Evolutionary conservation across 2,113 vertebrate species (phyloP).

Genomic region (Pipra filicauda): DNA sequence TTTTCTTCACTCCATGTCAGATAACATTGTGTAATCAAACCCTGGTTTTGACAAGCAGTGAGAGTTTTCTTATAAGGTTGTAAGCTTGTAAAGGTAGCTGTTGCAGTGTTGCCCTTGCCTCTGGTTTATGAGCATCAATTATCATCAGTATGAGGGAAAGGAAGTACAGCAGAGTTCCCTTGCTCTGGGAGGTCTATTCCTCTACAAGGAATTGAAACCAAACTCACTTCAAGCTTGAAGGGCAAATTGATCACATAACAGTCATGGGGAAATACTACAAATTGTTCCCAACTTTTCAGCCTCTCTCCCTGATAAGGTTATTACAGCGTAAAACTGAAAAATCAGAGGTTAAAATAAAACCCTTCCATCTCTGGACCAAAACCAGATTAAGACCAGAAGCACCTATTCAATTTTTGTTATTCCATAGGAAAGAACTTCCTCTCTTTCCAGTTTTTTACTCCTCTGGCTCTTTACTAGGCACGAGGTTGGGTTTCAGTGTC

Average conservation of each 20-base stretch:
- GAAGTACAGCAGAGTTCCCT: neutral
- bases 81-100: neutral
- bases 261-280: constrained; percentile 32
- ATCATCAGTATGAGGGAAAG: neutral
- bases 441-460: neutral
- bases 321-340: constrained; percentile 52
- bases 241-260: constrained; percentile 39
- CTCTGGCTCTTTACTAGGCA: neutral
- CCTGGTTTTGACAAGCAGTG: neutral
- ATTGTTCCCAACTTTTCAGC: constrained; percentile 33
- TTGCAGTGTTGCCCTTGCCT: constrained; percentile 12
- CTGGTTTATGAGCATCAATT: constrained; percentile 30
- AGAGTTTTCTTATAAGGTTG: neutral
- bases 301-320: constrained; percentile 51
- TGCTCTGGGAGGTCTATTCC: constrained; percentile 31
- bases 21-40: neutral
- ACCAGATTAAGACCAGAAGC: constrained; percentile 30
- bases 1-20: neutral
- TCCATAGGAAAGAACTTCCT: neutral
- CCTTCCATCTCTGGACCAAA: constrained; percentile 5
- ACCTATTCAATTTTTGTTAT: constrained; percentile 6
- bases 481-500: constrained; percentile 2
- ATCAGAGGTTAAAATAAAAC: constrained; percentile 56
- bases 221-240: constrained; percentile 56
- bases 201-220: constrained; percentile 38